Evolutionary conservation across 2,113 vertebrate species (phyloP).

Genomic region (Acrocephalus kingi): DNA sequence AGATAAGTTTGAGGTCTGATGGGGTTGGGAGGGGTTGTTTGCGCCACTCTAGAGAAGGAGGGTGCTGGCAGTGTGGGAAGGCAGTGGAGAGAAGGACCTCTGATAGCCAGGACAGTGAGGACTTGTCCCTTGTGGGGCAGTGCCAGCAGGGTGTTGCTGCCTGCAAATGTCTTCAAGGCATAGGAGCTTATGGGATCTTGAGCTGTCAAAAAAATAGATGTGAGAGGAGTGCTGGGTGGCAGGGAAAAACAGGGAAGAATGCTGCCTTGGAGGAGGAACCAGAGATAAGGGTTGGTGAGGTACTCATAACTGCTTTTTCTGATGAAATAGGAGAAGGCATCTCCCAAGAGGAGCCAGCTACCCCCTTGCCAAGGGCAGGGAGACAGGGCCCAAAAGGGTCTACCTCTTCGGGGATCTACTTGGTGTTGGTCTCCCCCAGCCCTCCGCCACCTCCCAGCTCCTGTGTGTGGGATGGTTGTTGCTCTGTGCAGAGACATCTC

Average conservation of each 20-base stretch:
- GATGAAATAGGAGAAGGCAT: neutral
- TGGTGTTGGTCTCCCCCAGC: neutral
- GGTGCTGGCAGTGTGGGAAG: neutral
- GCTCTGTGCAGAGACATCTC: neutral
- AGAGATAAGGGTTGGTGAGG: neutral
- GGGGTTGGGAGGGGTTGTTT: accelerated
- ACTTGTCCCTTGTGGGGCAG: neutral
- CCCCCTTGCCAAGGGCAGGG: neutral
- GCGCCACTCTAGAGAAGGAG: neutral
- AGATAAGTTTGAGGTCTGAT: neutral
- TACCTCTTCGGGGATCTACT: neutral
- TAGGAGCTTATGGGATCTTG: neutral
- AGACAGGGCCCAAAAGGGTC: neutral
- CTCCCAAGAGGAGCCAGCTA: neutral
- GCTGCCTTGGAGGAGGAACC: neutral
- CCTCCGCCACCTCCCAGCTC: neutral
- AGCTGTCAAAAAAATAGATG: neutral
- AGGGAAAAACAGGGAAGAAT: neutral
- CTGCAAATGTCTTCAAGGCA: neutral
- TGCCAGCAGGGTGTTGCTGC: neutral
- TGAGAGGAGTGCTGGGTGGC: neutral
- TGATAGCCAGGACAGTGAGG: neutral
- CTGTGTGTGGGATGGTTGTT: neutral
- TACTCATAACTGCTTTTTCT: neutral
- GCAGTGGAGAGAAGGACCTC: neutral